Percentiles rank a stretch among this genome's conserved stretches.
Conservation (phyloP, 2,113 vertebrate genomes). For the Dasyprocta punctata region DNA sequence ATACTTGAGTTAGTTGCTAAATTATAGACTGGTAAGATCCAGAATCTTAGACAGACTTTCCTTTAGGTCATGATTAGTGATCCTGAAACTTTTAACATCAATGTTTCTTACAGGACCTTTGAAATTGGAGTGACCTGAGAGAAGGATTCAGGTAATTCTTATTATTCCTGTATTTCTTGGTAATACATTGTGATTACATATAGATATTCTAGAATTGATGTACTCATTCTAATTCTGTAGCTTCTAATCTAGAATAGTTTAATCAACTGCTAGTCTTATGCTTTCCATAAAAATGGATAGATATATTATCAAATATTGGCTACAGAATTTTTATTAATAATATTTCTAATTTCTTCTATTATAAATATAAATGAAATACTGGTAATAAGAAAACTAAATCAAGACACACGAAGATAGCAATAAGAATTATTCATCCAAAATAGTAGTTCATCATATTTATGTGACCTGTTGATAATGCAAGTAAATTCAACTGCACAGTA, state of each 20-base stretch:
- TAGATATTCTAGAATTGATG: not conserved
- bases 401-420: not conserved
- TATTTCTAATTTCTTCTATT: not conserved
- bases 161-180: not conserved
- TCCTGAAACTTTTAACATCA: fast-evolving
- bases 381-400: not conserved
- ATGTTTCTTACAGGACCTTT: not conserved
- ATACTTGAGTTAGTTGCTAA: not conserved
- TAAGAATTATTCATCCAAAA: not conserved
- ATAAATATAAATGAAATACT: not conserved
- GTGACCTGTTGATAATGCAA: not conserved
- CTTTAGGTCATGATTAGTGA: not conserved
- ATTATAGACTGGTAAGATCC: not conserved
- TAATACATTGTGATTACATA: not conserved
- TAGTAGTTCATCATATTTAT: not conserved
- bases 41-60: not conserved
- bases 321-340: not conserved
- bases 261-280: not conserved
- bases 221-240: not conserved
- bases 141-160: not conserved
- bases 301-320: not conserved
- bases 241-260: not conserved
- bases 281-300: not conserved
- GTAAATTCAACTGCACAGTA: not conserved
- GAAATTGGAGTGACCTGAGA: not conserved